These are phyloP conservation scores for Pavo muticus DNA, from an alignment of 2,113 vertebrate genomes.

Conservation along the genomic window DNA sequence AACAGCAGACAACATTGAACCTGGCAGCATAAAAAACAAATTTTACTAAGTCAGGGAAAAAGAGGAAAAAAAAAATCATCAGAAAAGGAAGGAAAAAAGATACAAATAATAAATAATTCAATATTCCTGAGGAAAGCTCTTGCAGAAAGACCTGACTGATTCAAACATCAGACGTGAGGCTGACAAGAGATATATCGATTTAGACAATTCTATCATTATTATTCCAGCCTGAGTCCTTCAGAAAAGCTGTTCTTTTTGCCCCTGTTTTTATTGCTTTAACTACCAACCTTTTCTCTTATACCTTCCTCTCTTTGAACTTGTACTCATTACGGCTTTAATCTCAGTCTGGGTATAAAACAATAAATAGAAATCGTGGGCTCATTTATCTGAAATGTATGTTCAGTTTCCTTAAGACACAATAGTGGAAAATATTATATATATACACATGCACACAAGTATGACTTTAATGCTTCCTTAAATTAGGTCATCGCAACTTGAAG, in stretches of 20 bases:
- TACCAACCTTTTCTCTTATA: conserved; percentile 72
- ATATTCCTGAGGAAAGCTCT: conserved; percentile 84
- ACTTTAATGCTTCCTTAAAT: conserved; percentile 40
- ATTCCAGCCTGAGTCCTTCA: conserved; percentile 82
- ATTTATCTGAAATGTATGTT: neutral
- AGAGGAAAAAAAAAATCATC: conserved; percentile 61
- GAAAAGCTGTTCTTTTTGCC: conserved; percentile 80
- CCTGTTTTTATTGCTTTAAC: conserved; percentile 80
- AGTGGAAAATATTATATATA: conserved; percentile 7
- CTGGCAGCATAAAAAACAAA: conserved; percentile 83
- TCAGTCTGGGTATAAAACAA: conserved; percentile 60
- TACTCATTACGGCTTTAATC: conserved; percentile 76
- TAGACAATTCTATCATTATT: conserved; percentile 89
- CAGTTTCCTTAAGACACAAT: neutral
- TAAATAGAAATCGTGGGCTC: conserved; percentile 52
- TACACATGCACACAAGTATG: no score
- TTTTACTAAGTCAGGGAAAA: conserved; percentile 79
- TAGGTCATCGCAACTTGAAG: conserved; percentile 59
- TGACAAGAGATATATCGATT: conserved; percentile 88
- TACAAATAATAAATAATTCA: conserved; percentile 92
- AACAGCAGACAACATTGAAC: conserved; percentile 81
- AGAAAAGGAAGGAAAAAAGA: conserved; percentile 79
- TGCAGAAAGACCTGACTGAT: conserved; percentile 84
- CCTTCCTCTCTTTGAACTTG: conserved; percentile 75
- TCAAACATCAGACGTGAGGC: conserved; percentile 86